Percentiles rank a stretch among this genome's conserved stretches.
Conservation (phyloP, 1,140 invertebrate species). For the Heliconius melpomene region DNA sequence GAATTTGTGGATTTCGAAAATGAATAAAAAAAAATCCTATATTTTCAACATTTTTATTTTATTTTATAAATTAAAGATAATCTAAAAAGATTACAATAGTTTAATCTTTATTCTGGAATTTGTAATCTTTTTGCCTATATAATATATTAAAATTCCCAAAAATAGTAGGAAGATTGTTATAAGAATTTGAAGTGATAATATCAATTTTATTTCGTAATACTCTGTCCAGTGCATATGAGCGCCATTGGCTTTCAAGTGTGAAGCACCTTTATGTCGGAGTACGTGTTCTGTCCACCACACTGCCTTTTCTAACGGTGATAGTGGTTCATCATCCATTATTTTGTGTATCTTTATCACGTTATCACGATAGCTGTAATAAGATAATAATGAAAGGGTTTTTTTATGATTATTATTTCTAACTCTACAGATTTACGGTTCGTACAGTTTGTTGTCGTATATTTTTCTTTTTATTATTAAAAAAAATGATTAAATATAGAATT, state of each 20-base stretch:
- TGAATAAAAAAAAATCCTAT: too few relatives aligned
- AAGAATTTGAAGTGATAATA: not conserved
- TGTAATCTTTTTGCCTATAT: not conserved
- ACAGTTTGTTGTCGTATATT: too few relatives aligned
- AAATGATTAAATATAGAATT: too few relatives aligned
- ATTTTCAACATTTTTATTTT: not conserved
- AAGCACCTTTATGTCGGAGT: slow-evolving; percentile 71
- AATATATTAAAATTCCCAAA: not conserved
- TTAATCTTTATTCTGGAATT: not conserved
- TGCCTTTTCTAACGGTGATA: slow-evolving; percentile 69
- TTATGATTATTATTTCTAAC: too few relatives aligned
- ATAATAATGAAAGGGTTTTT: not conserved
- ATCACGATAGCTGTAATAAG: slow-evolving; percentile 46
- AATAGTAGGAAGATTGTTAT: not conserved
- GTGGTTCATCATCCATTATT: slow-evolving; percentile 79
- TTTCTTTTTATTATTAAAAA: too few relatives aligned
- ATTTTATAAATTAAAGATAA: not conserved
- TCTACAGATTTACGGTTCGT: too few relatives aligned
- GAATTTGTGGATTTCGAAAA: too few relatives aligned
- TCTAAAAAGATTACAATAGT: not conserved
- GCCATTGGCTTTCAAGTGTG: slow-evolving; percentile 65
- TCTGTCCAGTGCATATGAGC: slow-evolving; percentile 27
- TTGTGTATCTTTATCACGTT: slow-evolving; percentile 59
- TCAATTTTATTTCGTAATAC: slow-evolving; percentile 23
- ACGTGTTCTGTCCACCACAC: slow-evolving; percentile 80